Base-by-base conservation (phyloP, 2,888 invertebrate genomes). In the Autographa pulchrina region DNA sequence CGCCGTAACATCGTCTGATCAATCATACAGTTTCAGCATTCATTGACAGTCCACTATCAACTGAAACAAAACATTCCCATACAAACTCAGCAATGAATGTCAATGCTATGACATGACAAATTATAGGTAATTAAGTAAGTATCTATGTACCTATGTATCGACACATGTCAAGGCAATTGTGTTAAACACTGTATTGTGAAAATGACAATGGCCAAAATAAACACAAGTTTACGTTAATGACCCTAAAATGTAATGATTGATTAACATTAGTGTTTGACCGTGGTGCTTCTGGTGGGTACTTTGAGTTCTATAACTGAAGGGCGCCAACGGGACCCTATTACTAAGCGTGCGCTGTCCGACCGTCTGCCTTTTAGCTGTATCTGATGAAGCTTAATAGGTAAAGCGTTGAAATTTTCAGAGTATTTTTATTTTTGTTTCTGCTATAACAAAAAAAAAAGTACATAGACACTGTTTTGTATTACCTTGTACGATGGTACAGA, bases 91-190 rank as follows among this genome's bases (percentile, higher is more conserved):
- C n/a, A n/a, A 48, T n/a, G 48, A 48, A 48, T 48, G 7, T 16
- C n/a, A 48, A 48, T n/a, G 48, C 16, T n/a, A n/a, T n/a, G 6
- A n/a, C 48, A 7, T 48, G 48, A 48, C 18, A n/a, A 77, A 67
- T 71, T 43, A 54, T 25, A 52, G 52, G 48, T n/a, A n/a, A 48
- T 48, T 48, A 48, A 38, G 48, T 48, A 48, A 25, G 25, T 25
- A 25, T 25, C 16, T 16, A 6, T 14, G 48, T 48, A 48, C n/a
- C 48, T 35, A 48, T 48, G 48, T 48, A 48, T 70, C 72, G 62
- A 65, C 62, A 68, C 58, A 64, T 75, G 82, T 80, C 83, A 83
- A 81, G 78, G 81, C 41, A 48, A n/a, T 48, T 65, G 35, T 68
- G 70, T 77, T 74, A 64, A 67, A 48, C 69, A 75, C 63, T 9